These are phyloP conservation scores for Callipepla squamata DNA, from an alignment of 2,113 vertebrate genomes.

Conservation along the genomic window DNA sequence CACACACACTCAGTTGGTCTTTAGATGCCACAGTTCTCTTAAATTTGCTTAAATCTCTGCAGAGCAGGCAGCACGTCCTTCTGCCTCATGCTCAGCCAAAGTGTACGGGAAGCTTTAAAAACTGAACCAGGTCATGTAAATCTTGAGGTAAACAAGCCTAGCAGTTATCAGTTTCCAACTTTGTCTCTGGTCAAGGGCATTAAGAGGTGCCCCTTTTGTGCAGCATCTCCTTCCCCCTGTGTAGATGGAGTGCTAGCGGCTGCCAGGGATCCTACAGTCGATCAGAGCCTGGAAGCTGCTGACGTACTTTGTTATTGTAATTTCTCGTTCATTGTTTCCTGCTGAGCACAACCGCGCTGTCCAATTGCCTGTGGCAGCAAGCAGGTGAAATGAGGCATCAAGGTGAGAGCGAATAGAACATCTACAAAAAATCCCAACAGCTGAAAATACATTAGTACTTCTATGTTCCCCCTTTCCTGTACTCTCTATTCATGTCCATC, in stretches of 20 bases:
- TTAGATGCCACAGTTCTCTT: rapidly evolving
- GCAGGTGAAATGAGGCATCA: conserved; percentile 45
- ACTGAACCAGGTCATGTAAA: background rate
- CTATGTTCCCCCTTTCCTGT: background rate
- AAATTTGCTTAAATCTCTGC: background rate
- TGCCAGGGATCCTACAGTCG: background rate
- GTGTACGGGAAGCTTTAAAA: background rate
- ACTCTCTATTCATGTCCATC: background rate
- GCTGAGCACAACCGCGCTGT: background rate
- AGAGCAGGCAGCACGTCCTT: background rate
- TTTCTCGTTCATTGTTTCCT: conserved; percentile 44
- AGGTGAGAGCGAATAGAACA: conserved; percentile 30
- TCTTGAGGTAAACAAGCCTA: background rate
- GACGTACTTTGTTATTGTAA: conserved; percentile 39
- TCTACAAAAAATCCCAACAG: background rate
- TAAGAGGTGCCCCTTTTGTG: background rate
- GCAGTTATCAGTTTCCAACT: background rate
- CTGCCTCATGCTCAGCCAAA: background rate
- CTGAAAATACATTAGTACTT: background rate
- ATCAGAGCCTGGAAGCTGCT: conserved; percentile 36
- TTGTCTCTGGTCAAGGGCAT: background rate
- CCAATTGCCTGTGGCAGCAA: background rate
- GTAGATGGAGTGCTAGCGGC: background rate
- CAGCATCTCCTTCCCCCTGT: background rate
- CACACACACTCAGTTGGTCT: rapidly evolving